A percentile compares a stretch with the other conserved stretches of the same genome.
These are phyloP conservation scores for Eumerus sabulonum DNA, from an alignment of 2,888 invertebrate species.

Conservation along the genomic window DNA sequence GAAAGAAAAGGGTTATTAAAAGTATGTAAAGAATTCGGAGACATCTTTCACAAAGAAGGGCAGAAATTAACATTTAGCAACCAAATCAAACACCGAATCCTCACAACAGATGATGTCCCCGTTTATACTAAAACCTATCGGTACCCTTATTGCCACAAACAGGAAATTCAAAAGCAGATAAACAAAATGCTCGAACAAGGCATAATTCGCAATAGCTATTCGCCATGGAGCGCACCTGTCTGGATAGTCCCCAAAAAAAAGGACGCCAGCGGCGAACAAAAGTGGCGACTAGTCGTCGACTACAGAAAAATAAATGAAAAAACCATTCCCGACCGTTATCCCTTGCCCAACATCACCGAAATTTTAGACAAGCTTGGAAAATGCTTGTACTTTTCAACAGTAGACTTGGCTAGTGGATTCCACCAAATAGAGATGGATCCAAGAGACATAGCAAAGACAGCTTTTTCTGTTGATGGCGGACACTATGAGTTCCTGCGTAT, in stretches of 20 bases:
- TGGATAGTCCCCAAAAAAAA: conserved; percentile 15
- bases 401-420: no score
- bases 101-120: no score
- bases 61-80: not conserved
- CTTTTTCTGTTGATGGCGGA: conserved; percentile 15
- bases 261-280: conserved; percentile 15
- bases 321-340: no score
- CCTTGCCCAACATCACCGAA: no score
- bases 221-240: conserved; percentile 17
- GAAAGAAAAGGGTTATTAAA: not conserved
- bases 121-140: no score
- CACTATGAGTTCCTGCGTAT: conserved; percentile 9
- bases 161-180: conserved; percentile 39
- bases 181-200: conserved; percentile 46
- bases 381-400: no score
- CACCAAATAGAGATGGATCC: no score
- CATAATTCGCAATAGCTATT: no score
- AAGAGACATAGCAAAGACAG: conserved; percentile 36
- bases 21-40: not conserved
- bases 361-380: no score
- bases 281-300: conserved; percentile 23
- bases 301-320: no score
- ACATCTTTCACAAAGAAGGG: conserved; percentile 25
- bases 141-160: conserved; percentile 24
- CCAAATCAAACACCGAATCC: conserved; percentile 5